Evolutionary conservation across 2,888 invertebrate genomes (phyloP).

Genomic region (Nomada flava): DNA sequence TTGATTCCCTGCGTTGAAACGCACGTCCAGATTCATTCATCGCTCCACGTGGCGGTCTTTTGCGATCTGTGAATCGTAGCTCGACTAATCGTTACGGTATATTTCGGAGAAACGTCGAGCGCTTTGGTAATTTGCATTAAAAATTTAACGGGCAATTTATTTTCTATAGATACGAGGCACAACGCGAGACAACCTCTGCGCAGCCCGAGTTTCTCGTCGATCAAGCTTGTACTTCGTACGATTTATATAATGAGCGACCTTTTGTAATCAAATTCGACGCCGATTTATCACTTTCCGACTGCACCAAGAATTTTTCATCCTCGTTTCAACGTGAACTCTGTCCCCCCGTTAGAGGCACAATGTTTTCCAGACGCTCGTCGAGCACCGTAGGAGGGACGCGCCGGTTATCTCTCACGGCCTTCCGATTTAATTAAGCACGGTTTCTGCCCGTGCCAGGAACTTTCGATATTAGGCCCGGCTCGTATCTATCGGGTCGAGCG

Average conservation of each 20-base stretch:
- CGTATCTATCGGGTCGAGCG: constrained; percentile 69
- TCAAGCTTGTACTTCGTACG: too few species aligned
- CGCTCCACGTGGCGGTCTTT: constrained; percentile 10
- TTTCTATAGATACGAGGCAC: too few species aligned
- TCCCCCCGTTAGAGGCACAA: neutral
- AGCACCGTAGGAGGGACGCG: constrained; percentile 28
- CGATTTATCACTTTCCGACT: too few species aligned
- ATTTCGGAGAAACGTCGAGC: neutral
- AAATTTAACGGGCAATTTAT: too few species aligned
- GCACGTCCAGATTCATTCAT: constrained; percentile 12
- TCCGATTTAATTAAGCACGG: constrained; percentile 77
- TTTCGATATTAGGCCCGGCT: constrained; percentile 74
- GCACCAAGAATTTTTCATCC: too few species aligned
- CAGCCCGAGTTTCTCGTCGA: too few species aligned
- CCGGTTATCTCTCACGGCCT: constrained; percentile 71
- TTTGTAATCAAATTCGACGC: too few species aligned
- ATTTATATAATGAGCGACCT: too few species aligned
- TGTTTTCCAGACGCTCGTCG: constrained; percentile 40
- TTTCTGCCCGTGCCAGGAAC: constrained; percentile 62
- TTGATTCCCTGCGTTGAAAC: constrained; percentile 27
- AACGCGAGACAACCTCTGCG: too few species aligned
- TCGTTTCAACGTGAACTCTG: neutral
- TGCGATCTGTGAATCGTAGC: constrained; percentile 12
- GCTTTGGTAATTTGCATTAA: neutral
- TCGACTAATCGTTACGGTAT: too few species aligned